A percentile compares a stretch with the other conserved stretches of the same genome.
Conservation (phyloP, 2,888 invertebrate species). For the Listrodromus nycthemerus region DNA sequence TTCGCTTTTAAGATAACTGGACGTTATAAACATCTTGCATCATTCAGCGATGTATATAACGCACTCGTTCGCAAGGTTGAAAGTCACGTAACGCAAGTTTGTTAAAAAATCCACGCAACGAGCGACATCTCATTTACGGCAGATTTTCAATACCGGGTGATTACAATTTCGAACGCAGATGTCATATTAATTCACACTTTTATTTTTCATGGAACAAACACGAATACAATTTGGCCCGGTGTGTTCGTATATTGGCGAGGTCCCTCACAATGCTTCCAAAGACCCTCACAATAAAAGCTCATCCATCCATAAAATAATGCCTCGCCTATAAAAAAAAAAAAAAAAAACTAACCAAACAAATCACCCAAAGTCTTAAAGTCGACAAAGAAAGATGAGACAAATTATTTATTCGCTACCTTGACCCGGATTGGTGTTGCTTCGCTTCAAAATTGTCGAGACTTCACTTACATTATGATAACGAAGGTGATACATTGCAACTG, state of each 20-base stretch:
- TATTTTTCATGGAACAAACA: not conserved
- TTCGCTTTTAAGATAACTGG: constrained; percentile 1
- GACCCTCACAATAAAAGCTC: not conserved
- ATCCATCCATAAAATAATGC: not conserved
- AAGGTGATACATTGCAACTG: constrained; percentile 72
- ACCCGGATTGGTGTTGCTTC: not conserved
- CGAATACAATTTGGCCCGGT: not conserved
- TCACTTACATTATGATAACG: constrained; percentile 72
- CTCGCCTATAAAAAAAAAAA: not conserved
- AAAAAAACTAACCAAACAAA: not conserved
- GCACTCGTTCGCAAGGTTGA: constrained; percentile 33
- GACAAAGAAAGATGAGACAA: no score
- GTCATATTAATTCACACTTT: not conserved
- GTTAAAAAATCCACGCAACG: constrained; percentile 11
- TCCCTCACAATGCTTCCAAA: not conserved
- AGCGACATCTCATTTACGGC: constrained; percentile 1
- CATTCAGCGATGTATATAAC: constrained; percentile 17
- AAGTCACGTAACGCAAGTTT: constrained; percentile 35
- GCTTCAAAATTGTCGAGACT: not conserved
- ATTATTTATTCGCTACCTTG: not conserved
- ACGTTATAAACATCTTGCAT: constrained; percentile 14
- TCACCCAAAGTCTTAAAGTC: no score
- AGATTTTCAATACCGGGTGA: constrained; percentile 18
- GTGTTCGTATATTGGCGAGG: not conserved
- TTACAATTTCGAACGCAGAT: constrained; percentile 5